Base-by-base conservation (phyloP, 1,140 invertebrate species). In the Ceratoteleas bidentatus region DNA sequence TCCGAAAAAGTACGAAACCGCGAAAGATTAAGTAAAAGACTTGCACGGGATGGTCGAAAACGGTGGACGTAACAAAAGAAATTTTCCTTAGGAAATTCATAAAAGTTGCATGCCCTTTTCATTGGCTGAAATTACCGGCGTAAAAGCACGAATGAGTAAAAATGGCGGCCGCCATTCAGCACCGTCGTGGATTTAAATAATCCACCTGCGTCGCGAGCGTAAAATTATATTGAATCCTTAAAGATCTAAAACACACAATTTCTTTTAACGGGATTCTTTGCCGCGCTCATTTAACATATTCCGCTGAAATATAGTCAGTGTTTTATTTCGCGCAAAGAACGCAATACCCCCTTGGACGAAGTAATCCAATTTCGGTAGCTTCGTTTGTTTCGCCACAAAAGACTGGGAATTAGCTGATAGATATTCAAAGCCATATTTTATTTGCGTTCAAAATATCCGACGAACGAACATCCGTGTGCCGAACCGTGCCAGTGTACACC, bases 71-170 rank as follows among this genome's bases (percentile, higher is more conserved):
- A 65, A 81, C 79, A 81, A 81, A 73, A 76, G 79, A 76, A 81
- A 81, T 75, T 75, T 76, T 53, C 36, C 57, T 73, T 54, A 68
- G 73, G 68, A 81, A 76, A 81, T 76, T 76, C 66, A 81, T 72
- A 75, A 81, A 70, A 49, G 56, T 54, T 66, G 60, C 78, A 66
- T 75, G 60, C 60, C 56, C 72, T 73, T 81, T 81, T 76, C 62
- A 81, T 11, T 33, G 32, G 47, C 24, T 49, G 50, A 81, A 76
- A 81, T 81, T 72, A 73, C 54, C 61, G 34, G 6, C 49, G 33
- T 45, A 74, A 81, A 81, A 80, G 52, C 54, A 61, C 50, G 50
- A 3, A 53, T 49, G 36, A 64, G 50, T 3, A 47, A 72, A 76
- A 75, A 70, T 61, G 66, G 72, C 66, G 13, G 60, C 49, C 52